Evolutionary conservation across 2,797 vertebrate genomes (phyloP).

Genomic region (Artibeus lituratus): DNA sequence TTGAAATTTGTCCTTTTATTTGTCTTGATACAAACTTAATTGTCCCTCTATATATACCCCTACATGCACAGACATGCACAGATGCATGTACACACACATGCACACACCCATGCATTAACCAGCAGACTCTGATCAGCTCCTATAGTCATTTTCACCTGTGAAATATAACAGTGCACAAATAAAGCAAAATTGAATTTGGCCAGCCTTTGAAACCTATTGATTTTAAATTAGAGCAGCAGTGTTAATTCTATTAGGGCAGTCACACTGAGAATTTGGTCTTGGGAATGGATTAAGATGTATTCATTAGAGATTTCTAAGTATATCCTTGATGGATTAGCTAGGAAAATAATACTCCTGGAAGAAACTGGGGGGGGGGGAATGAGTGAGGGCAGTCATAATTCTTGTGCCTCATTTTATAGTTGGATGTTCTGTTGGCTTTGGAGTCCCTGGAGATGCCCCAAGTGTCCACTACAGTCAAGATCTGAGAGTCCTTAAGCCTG

Average conservation of each 20-base stretch:
- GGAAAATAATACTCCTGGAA: background rate
- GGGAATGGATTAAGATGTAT: conserved; percentile 1
- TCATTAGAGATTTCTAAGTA: background rate
- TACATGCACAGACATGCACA: background rate
- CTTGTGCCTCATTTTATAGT: background rate
- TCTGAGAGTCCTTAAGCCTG: background rate
- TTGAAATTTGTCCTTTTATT: background rate
- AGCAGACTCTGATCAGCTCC: background rate
- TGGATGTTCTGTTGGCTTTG: background rate
- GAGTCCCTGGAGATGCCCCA: background rate
- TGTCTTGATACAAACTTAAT: background rate
- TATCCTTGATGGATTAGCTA: background rate
- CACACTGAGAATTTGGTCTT: background rate
- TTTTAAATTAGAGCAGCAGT: conserved; percentile 38
- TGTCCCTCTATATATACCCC: background rate
- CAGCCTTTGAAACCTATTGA: conserved; percentile 5
- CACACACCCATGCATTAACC: background rate
- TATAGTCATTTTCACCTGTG: background rate
- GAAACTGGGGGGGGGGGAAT: background rate
- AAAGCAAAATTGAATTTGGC: background rate
- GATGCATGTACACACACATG: background rate
- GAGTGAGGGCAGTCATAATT: background rate
- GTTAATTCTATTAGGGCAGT: conserved; percentile 7
- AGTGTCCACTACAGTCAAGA: background rate
- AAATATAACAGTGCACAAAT: background rate